A percentile compares a stretch with the other conserved stretches of the same genome.
Conservation (phyloP, 1,140 invertebrate species). For the Potamilus streckersoni region DNA sequence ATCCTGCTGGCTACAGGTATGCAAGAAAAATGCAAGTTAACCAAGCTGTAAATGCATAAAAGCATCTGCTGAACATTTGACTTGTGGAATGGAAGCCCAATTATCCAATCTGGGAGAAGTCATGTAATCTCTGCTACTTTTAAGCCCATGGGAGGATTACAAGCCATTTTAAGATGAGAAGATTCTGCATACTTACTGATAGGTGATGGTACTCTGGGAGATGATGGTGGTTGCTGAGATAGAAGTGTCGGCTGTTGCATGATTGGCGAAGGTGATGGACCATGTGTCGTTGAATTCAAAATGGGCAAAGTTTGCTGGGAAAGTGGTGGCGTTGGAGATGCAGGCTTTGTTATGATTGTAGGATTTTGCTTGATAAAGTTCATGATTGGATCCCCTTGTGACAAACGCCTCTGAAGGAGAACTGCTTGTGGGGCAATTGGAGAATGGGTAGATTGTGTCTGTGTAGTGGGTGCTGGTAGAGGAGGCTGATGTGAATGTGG, state of each 20-base stretch:
- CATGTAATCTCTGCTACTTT: too few relatives aligned
- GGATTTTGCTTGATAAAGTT: constrained; percentile 63
- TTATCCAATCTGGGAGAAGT: too few relatives aligned
- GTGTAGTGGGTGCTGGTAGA: constrained; percentile 26
- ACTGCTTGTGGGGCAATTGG: constrained; percentile 72
- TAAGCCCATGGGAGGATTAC: too few relatives aligned
- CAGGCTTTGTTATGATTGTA: constrained; percentile 61
- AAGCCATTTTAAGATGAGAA: neutral
- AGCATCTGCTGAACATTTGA: too few relatives aligned
- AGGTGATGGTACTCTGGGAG: constrained; percentile 65
- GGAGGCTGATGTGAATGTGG: constrained; percentile 13
- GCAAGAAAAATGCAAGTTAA: too few relatives aligned
- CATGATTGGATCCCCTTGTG: constrained; percentile 75
- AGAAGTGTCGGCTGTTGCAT: constrained; percentile 48
- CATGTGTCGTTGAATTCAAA: neutral
- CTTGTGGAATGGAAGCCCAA: too few relatives aligned
- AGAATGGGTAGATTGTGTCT: constrained; percentile 61
- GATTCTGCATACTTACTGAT: constrained; percentile 57
- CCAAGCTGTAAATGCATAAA: too few relatives aligned
- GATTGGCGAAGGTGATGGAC: constrained; percentile 37
- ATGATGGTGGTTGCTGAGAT: constrained; percentile 52
- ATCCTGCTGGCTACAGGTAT: too few relatives aligned
- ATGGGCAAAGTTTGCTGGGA: constrained; percentile 11
- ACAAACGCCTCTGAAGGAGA: constrained; percentile 73
- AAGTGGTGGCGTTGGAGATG: constrained; percentile 53